Conservation (phyloP, 2,888 invertebrate genomes). For the Lasioglossum malachurum region DNA sequence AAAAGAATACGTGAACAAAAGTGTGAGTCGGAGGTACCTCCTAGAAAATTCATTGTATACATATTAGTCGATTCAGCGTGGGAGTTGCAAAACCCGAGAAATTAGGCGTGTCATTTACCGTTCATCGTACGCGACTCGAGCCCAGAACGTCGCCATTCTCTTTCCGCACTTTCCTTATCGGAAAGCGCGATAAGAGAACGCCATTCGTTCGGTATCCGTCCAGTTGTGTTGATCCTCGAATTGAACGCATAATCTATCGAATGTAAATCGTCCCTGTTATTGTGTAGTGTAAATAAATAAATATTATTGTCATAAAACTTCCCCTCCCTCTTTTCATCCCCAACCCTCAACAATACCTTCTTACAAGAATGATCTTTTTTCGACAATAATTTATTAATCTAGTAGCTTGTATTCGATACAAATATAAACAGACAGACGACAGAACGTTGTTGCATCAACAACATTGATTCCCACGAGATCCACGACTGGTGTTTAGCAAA, state of each 20-base stretch:
- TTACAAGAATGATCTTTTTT: background rate
- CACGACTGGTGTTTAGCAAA: constrained; percentile 36
- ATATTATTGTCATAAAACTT: constrained; percentile 79
- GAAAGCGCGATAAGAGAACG: constrained; percentile 46
- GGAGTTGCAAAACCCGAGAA: background rate
- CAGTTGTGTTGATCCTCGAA: constrained; percentile 40
- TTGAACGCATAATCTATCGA: constrained; percentile 62
- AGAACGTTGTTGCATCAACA: background rate
- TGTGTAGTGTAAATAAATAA: constrained; percentile 85
- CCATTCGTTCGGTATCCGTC: background rate
- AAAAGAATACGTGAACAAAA: background rate
- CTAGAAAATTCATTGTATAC: background rate
- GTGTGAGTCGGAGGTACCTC: background rate
- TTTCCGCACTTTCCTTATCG: constrained; percentile 12
- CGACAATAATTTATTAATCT: constrained; percentile 27
- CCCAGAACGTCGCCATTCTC: constrained; percentile 18
- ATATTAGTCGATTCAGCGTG: background rate
- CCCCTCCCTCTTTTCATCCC: background rate
- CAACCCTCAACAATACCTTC: background rate
- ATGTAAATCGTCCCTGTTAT: constrained; percentile 80
- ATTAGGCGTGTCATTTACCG: background rate
- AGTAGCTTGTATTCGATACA: constrained; percentile 10
- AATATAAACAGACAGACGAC: constrained; percentile 3
- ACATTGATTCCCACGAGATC: background rate
- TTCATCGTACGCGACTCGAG: constrained; percentile 37